Percentiles rank a stretch among this genome's conserved stretches.
phyloP scores from a whole-genome alignment of 2,888 invertebrate species.

The Drosophila ezoana region DNA sequence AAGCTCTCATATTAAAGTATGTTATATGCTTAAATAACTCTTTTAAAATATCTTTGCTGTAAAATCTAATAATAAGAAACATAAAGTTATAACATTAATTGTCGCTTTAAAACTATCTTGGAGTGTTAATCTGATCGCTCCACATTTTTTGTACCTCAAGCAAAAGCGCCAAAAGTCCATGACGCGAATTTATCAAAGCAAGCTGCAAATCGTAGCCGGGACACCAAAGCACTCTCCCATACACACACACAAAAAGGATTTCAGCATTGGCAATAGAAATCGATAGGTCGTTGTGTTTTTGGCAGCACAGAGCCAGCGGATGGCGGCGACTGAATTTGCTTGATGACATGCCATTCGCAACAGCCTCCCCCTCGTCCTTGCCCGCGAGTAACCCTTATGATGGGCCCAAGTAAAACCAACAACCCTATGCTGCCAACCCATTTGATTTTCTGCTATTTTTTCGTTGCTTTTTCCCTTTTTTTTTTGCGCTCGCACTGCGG shows the following conservation, averaged over 20 bases:
- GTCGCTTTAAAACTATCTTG: no score
- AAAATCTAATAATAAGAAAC: no score
- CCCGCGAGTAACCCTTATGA: slow-evolving; percentile 72
- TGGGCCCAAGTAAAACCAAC: slow-evolving; percentile 49
- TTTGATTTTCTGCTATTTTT: slow-evolving; percentile 69
- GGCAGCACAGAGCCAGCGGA: slow-evolving; percentile 47
- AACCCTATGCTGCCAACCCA: slow-evolving; percentile 75
- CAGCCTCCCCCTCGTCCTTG: slow-evolving; percentile 29
- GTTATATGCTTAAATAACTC: no score
- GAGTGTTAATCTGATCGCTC: neutral
- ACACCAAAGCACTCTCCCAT: slow-evolving; percentile 19
- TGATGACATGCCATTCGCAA: slow-evolving; percentile 61
- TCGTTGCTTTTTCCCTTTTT: slow-evolving; percentile 64
- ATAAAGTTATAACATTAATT: no score
- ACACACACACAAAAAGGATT: slow-evolving; percentile 17
- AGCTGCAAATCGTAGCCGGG: slow-evolving; percentile 42
- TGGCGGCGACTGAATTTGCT: slow-evolving; percentile 60
- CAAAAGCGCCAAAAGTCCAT: slow-evolving; percentile 41
- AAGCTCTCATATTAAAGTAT: no score
- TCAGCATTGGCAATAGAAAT: slow-evolving; percentile 57
- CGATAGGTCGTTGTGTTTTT: slow-evolving; percentile 72
- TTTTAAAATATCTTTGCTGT: no score
- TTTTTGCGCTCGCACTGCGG: slow-evolving; percentile 24
- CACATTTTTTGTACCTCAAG: slow-evolving; percentile 10
- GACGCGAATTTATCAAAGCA: slow-evolving; percentile 59